Conservation (phyloP, 2,113 vertebrate genomes). For the Engraulis encrasicolus region DNA sequence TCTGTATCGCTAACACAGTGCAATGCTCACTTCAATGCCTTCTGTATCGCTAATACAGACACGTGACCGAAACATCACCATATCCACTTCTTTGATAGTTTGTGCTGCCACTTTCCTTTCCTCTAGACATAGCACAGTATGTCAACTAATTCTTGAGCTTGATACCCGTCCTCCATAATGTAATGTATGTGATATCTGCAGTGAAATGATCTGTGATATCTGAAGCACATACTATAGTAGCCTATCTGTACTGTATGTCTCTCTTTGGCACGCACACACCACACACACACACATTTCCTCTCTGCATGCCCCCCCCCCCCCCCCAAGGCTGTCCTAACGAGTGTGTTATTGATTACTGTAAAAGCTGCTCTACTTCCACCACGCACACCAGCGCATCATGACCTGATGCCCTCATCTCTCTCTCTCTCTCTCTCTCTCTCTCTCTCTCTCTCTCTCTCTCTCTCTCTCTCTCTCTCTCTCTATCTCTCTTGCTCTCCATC, state of each 20-base stretch:
- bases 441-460: neutral
- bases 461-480: neutral
- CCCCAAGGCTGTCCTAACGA: slow-evolving; percentile 30
- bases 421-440: neutral
- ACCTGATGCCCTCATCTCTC: neutral
- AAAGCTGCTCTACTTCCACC: neutral
- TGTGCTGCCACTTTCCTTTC: no score
- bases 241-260: neutral
- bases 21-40: no score
- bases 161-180: no score
- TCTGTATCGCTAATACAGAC: no score
- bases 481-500: neutral
- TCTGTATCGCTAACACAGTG: no score
- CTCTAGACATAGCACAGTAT: no score
- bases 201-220: slow-evolving; percentile 25
- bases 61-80: no score
- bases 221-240: no score
- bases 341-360: slow-evolving; percentile 1
- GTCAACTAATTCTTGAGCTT: no score
- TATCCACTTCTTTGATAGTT: no score
- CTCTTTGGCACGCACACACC: no score
- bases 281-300: neutral
- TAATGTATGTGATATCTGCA: no score
- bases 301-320: slow-evolving; percentile 35
- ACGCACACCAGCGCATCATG: neutral